phyloP scores from a whole-genome alignment of 2,113 vertebrate genomes.

The Pseudorectes ferrugineus region DNA sequence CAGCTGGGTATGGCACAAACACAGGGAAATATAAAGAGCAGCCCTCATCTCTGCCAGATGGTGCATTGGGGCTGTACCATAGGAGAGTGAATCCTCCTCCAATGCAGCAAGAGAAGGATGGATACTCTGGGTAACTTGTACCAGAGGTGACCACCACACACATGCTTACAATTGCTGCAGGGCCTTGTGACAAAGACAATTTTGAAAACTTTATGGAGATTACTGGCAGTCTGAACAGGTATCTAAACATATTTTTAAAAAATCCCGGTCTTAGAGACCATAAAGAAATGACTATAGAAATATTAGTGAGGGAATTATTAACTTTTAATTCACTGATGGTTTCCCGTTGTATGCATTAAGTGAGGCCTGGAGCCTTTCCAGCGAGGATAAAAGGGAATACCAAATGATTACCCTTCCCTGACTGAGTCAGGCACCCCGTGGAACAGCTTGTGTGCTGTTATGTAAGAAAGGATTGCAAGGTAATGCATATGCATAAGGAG shows the following conservation, averaged over 20 bases:
- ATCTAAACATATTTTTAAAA: background rate
- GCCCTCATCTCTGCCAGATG: background rate
- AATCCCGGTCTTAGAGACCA: background rate
- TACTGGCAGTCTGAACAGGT: background rate
- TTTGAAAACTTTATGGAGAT: background rate
- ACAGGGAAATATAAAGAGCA: background rate
- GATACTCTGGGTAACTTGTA: background rate
- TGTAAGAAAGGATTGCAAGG: background rate
- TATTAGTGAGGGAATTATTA: background rate
- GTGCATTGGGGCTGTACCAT: accelerated
- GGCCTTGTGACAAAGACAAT: background rate
- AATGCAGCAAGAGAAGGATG: accelerated
- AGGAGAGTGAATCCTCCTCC: background rate
- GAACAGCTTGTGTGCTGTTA: background rate
- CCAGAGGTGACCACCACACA: accelerated
- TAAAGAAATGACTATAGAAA: background rate
- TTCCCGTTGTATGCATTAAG: background rate
- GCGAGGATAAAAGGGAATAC: background rate
- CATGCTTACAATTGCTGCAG: background rate
- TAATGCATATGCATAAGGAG: background rate
- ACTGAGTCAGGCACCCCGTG: background rate
- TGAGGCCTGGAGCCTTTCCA: background rate
- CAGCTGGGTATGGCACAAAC: background rate
- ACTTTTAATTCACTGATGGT: background rate
- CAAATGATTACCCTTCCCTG: background rate